Evolutionary conservation across 1,140 invertebrate species (phyloP).

Genomic region (Hyles euphorbiae): DNA sequence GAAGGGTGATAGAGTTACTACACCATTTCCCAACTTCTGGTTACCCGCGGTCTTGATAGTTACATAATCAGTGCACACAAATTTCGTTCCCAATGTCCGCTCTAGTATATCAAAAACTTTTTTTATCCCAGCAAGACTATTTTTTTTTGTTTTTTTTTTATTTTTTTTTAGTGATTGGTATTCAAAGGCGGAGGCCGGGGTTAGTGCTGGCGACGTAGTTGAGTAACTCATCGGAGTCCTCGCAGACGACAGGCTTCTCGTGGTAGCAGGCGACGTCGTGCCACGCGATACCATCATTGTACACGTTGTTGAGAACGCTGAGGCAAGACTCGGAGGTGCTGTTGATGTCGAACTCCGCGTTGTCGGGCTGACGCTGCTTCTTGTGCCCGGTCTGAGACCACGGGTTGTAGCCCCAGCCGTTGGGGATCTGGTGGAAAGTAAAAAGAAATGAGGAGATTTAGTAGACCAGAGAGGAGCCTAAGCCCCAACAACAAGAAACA

Average conservation of each 20-base stretch:
- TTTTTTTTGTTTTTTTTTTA: too few species aligned
- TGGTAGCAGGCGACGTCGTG: conserved; percentile 95
- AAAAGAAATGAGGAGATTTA: background rate
- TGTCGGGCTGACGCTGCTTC: conserved; percentile 90
- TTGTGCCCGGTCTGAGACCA: conserved; percentile 94
- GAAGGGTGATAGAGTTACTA: too few species aligned
- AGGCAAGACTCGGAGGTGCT: conserved; percentile 90
- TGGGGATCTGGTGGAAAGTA: conserved; percentile 65
- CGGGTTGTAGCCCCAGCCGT: conserved; percentile 86
- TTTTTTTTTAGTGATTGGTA: background rate
- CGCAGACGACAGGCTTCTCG: conserved; percentile 92
- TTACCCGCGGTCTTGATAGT: too few species aligned
- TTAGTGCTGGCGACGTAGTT: conserved; percentile 89
- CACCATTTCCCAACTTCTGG: too few species aligned
- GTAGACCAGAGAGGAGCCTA: too few species aligned
- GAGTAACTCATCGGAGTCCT: conserved; percentile 90
- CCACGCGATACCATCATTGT: conserved; percentile 93
- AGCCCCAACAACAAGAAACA: too few species aligned
- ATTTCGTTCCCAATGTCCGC: too few species aligned
- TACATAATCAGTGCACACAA: too few species aligned
- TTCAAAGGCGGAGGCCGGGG: conserved; percentile 84
- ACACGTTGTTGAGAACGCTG: conserved; percentile 91
- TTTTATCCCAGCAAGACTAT: too few species aligned
- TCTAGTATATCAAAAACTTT: too few species aligned
- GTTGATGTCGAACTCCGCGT: conserved; percentile 94